phyloP scores from a whole-genome alignment of 2,797 vertebrate genomes.

The Rhynchonycteris naso region DNA sequence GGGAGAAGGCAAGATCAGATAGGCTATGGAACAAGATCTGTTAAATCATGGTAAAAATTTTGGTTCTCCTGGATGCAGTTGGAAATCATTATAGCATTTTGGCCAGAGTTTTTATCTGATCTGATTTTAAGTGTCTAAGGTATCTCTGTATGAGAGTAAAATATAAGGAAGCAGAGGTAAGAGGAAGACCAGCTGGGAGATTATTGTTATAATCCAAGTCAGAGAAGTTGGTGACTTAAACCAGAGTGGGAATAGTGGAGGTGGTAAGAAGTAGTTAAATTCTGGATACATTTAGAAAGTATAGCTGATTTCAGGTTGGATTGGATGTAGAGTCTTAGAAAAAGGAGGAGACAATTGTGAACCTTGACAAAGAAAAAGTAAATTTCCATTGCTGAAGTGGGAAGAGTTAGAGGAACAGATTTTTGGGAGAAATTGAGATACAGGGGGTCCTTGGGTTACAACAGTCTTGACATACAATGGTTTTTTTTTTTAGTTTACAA shows the following conservation, averaged over 20 bases:
- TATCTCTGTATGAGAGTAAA: not conserved
- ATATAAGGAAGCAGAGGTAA: not conserved
- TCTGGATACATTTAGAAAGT: not conserved
- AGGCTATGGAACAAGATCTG: not conserved
- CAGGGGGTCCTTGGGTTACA: no score
- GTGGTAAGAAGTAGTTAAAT: not conserved
- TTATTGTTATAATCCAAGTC: not conserved
- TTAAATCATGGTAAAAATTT: not conserved
- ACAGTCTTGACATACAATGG: no score
- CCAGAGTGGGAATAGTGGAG: not conserved
- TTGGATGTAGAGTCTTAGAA: not conserved
- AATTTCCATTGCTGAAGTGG: not conserved
- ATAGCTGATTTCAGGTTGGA: not conserved
- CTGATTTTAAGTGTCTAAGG: not conserved
- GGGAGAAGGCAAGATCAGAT: not conserved
- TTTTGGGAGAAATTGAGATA: not conserved
- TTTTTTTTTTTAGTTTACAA: no score
- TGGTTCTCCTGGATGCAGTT: not conserved
- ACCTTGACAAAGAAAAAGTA: not conserved
- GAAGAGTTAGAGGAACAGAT: not conserved
- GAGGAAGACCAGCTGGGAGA: not conserved
- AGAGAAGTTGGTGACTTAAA: not conserved
- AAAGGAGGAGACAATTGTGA: not conserved
- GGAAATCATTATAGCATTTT: not conserved
- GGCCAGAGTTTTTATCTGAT: not conserved